phyloP scores from a whole-genome alignment of 2,888 invertebrate species.

The Chrysodeixis includens region DNA sequence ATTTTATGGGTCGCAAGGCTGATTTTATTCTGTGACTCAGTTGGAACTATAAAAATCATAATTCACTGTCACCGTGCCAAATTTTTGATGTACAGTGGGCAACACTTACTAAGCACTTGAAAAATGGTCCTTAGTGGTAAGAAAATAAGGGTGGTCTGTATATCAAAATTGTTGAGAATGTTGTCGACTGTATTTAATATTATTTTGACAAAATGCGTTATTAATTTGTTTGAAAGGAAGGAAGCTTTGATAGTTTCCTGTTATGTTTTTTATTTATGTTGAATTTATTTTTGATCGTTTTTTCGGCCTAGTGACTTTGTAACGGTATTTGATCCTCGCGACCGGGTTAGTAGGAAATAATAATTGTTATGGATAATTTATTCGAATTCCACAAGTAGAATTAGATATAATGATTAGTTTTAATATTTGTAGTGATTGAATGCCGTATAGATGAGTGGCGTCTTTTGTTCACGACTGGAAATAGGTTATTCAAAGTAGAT shows the following conservation, averaged over 20 bases:
- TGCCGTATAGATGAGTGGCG: too few species aligned
- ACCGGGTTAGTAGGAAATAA: neutral
- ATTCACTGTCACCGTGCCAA: conserved; percentile 58
- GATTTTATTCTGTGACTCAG: conserved; percentile 53
- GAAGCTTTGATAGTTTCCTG: conserved; percentile 59
- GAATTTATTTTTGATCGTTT: conserved; percentile 32
- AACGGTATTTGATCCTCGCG: neutral
- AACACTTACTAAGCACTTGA: neutral
- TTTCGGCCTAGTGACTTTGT: conserved; percentile 11
- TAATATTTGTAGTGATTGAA: too few species aligned
- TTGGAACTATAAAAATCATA: conserved; percentile 51
- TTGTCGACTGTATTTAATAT: neutral
- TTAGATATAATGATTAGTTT: too few species aligned
- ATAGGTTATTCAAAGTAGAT: too few species aligned
- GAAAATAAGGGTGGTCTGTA: neutral
- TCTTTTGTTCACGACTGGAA: too few species aligned
- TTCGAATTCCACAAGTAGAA: too few species aligned
- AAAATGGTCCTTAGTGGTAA: neutral
- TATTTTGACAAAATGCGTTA: conserved; percentile 59
- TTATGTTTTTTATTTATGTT: conserved; percentile 42
- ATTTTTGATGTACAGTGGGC: conserved; percentile 43
- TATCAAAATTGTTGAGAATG: neutral
- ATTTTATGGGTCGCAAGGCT: conserved; percentile 54
- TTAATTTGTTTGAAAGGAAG: conserved; percentile 55
- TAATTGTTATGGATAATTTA: too few species aligned